These are phyloP conservation scores for Aix galericulata DNA, from an alignment of 2,113 vertebrate species.

Conservation along the genomic window DNA sequence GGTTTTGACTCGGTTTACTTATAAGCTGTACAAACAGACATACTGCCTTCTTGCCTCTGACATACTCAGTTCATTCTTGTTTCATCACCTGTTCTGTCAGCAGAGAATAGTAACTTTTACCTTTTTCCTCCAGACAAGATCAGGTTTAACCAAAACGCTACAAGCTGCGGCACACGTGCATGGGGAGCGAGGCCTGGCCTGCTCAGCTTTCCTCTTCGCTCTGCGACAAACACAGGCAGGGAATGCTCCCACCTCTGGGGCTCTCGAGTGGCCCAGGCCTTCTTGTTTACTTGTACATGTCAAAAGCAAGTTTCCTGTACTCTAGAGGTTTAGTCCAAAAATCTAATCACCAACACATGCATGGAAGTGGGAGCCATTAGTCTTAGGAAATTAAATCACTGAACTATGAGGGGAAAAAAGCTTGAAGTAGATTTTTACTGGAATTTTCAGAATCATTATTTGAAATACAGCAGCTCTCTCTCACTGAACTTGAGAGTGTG, in stretches of 20 bases:
- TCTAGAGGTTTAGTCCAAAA: constrained; percentile 39
- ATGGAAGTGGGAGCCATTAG: constrained; percentile 39
- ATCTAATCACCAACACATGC: constrained; percentile 35
- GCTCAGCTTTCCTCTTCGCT: background rate
- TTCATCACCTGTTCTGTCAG: background rate
- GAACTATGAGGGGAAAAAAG: background rate
- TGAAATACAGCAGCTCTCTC: constrained; percentile 11
- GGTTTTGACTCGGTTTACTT: background rate
- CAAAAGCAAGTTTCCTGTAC: constrained; percentile 58
- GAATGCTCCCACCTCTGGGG: background rate
- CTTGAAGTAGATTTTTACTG: background rate
- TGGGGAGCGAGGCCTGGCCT: background rate
- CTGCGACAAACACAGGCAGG: background rate
- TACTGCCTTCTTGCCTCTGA: background rate
- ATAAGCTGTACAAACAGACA: background rate
- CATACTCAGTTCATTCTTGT: background rate
- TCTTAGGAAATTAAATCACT: constrained; percentile 49
- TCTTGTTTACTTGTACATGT: constrained; percentile 53
- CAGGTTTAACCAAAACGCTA: background rate
- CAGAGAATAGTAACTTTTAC: background rate
- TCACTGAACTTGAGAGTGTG: background rate
- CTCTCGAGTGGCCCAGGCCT: background rate
- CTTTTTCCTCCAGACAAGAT: background rate
- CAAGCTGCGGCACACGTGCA: rapidly evolving
- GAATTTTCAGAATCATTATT: constrained; percentile 31